These are phyloP conservation scores for Anguilla marmorata DNA, from an alignment of 2,797 vertebrate species.

Conservation along the genomic window DNA sequence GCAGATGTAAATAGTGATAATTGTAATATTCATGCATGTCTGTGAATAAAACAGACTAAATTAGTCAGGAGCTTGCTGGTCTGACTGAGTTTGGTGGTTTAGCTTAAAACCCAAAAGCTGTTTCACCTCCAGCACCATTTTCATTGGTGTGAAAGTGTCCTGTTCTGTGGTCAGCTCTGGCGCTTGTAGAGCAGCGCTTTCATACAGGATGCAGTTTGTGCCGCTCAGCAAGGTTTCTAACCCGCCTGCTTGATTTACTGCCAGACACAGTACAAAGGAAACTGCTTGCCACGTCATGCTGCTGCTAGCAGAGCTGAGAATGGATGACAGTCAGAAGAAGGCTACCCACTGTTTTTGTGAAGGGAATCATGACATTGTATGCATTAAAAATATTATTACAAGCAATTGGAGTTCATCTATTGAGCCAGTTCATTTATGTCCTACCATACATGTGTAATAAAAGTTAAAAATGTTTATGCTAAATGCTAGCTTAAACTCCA, in stretches of 20 bases:
- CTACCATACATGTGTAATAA: not conserved
- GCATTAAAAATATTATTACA: not conserved
- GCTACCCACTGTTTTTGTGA: not conserved
- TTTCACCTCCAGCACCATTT: not conserved
- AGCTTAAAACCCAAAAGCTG: not conserved
- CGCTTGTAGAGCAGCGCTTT: not conserved
- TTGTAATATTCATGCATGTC: too few species aligned
- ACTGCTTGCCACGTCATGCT: not conserved
- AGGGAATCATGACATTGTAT: not conserved
- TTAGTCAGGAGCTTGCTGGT: not conserved
- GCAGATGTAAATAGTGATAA: not conserved
- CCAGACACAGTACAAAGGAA: not conserved
- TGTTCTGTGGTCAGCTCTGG: conserved; percentile 12
- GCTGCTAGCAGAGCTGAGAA: not conserved
- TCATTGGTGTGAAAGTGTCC: not conserved
- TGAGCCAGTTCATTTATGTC: not conserved
- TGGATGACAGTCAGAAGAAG: not conserved
- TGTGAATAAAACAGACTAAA: not conserved
- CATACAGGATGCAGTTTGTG: conserved; percentile 28
- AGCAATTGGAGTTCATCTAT: not conserved
- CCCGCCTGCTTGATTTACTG: not conserved
- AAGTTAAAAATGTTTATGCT: not conserved
- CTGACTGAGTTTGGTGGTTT: not conserved
- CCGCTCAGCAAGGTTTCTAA: conserved; percentile 10
- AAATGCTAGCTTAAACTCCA: not conserved